A percentile compares a stretch with the other conserved stretches of the same genome.
Evolutionary conservation across 2,888 invertebrate genomes (phyloP).

Genomic region (Seira musarum): DNA sequence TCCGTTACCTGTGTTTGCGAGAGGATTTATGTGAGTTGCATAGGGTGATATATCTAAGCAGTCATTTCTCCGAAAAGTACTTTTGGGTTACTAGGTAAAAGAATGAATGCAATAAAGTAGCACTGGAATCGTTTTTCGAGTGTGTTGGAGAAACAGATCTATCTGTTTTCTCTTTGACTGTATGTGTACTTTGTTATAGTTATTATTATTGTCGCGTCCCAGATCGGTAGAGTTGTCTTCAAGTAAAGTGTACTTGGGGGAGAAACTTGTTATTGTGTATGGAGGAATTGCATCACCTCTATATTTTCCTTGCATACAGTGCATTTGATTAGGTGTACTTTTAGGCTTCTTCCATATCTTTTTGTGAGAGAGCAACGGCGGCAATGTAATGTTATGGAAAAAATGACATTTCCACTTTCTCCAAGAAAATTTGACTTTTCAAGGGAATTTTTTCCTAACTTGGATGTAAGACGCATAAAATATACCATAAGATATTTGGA

Average conservation of each 20-base stretch:
- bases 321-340: no score
- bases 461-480: not conserved
- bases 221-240: not conserved
- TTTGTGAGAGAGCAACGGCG: slow-evolving; percentile 1
- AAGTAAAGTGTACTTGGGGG: slow-evolving; percentile 60
- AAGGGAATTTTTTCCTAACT: no score
- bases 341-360: slow-evolving; percentile 15
- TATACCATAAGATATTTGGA: not conserved
- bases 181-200: slow-evolving; percentile 21
- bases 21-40: not conserved
- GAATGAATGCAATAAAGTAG: slow-evolving; percentile 35
- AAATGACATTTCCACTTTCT: slow-evolving; percentile 9
- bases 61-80: not conserved
- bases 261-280: slow-evolving; percentile 38
- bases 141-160: slow-evolving; percentile 21
- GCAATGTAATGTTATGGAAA: slow-evolving; percentile 45
- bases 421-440: no score
- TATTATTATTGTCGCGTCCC: slow-evolving; percentile 40
- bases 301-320: no score
- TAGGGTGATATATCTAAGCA: not conserved
- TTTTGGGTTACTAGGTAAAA: slow-evolving; percentile 53
- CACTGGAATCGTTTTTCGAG: slow-evolving; percentile 28
- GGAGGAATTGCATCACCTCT: no score
- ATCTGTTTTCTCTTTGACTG: slow-evolving; percentile 24
- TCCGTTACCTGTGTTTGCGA: not conserved